phyloP scores from a whole-genome alignment of 2,113 vertebrate species.

The Myotis brandtii region DNA sequence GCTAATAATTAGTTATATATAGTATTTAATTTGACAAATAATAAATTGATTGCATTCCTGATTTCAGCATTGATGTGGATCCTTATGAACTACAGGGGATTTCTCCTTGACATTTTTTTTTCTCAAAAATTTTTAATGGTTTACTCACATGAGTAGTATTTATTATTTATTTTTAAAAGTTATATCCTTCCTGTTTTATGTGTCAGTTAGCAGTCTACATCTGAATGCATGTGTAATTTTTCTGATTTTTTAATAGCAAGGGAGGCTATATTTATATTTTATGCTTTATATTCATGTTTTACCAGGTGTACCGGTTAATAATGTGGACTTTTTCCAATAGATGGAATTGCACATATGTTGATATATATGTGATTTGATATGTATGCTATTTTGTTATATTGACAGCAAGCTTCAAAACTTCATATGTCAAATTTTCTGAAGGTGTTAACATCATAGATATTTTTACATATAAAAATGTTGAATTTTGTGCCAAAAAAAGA shows the following conservation, averaged over 20 bases:
- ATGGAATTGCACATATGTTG: no score
- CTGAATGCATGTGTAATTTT: neutral
- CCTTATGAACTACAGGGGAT: neutral
- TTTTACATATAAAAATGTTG: no score
- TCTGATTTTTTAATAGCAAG: neutral
- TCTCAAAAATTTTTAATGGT: conserved; percentile 33
- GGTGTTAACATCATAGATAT: no score
- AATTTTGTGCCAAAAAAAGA: no score
- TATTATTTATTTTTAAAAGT: conserved; percentile 17
- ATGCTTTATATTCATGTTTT: conserved; percentile 48
- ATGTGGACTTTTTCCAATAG: no score
- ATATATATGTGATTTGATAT: no score
- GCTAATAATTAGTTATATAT: conserved; percentile 37
- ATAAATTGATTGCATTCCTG: conserved; percentile 1
- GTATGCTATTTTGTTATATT: no score
- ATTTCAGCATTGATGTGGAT: conserved; percentile 26
- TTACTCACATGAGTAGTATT: neutral
- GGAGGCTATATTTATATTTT: neutral
- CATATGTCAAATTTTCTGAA: no score
- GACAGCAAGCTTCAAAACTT: no score
- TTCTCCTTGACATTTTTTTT: conserved; percentile 41
- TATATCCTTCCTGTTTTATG: neutral
- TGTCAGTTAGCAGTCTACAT: neutral
- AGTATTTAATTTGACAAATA: conserved; percentile 50
- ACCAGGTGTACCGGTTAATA: no score